Evolutionary conservation across 1,140 invertebrate genomes (phyloP), one percentile per base, ranked within the genome.

Genomic region (Brachionus plicatilis): DNA sequence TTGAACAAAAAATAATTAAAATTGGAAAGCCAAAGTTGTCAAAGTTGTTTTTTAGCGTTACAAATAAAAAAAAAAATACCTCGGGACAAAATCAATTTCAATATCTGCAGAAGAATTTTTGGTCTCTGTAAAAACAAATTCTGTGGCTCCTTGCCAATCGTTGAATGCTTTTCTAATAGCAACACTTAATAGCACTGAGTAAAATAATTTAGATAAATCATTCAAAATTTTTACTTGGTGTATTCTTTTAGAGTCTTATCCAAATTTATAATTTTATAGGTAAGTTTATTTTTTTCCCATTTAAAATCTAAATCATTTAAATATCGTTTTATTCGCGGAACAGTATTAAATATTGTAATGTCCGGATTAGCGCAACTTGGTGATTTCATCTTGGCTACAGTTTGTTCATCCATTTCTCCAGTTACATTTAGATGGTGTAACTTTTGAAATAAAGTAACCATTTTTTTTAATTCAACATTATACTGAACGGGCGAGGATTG

Each of bases 281-380:
- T 76, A 14, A 76, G 27, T 1, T 47, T 50, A 27, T 12, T 76
- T 50, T 76, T 76, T 27, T 8, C 8, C 72, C 72, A 76, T 76
- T 53, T 76, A 24, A 72, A 43, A 1, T 72, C 68, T 17, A 72
- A 5, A 27, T 50, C 72, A 2, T 11, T 24, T 1, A 43, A 43
- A 17, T 20, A 50, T 27, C 72, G 17, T 76, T 76, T 50, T 12
- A 12, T 12, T 5, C 43, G 17, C 14, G 8, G 43, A n/a, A 47
- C 8, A n/a, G 11, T 76, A 14, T 29, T 27, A 53, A 3, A 12
- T 12, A 50, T 5, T 14, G 9, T 29, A n/a, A 76, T 76, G 27
- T 76, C 72, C 5, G 72, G 72, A 76, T 76, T 76, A 12, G 72
- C 72, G 60, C 76, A 80, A 41, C 76, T 60, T 41, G 76, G 76